A percentile compares a stretch with the other conserved stretches of the same genome.
These are phyloP conservation scores for Epinotia brunnichana DNA, from an alignment of 2,888 invertebrate genomes.

Conservation along the genomic window DNA sequence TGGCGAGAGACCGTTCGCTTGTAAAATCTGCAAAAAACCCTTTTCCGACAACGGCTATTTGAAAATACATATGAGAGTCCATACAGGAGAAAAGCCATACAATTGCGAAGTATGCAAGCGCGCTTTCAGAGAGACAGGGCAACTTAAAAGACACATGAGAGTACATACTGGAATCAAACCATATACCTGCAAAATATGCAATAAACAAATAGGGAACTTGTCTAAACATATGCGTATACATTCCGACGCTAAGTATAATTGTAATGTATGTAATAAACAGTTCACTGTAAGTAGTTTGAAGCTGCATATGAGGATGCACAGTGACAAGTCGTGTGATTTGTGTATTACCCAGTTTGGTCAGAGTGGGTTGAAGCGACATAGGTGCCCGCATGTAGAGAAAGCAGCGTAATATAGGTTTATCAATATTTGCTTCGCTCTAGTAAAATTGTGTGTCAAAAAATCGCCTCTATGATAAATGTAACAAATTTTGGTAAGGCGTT, in stretches of 20 bases:
- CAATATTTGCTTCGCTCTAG: neutral
- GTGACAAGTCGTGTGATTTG: slow-evolving; percentile 60
- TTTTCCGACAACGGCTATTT: slow-evolving; percentile 77
- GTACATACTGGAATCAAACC: slow-evolving; percentile 73
- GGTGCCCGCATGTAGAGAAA: slow-evolving; percentile 55
- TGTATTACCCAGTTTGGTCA: slow-evolving; percentile 63
- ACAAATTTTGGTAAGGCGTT: too few species aligned
- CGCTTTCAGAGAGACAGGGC: slow-evolving; percentile 70
- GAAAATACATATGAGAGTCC: slow-evolving; percentile 75
- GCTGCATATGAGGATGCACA: slow-evolving; percentile 66
- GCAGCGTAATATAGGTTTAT: slow-evolving; percentile 9
- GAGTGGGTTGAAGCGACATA: slow-evolving; percentile 61
- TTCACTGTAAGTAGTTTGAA: slow-evolving; percentile 66
- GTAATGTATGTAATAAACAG: slow-evolving; percentile 65
- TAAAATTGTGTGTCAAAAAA: neutral
- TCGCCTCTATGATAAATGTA: too few species aligned
- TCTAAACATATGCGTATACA: slow-evolving; percentile 75
- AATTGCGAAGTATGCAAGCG: slow-evolving; percentile 70
- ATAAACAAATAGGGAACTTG: slow-evolving; percentile 74
- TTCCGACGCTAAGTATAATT: slow-evolving; percentile 62
- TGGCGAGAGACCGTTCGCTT: slow-evolving; percentile 68
- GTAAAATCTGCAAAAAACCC: slow-evolving; percentile 72
- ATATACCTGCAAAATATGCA: slow-evolving; percentile 74
- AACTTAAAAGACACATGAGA: slow-evolving; percentile 70
- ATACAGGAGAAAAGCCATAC: slow-evolving; percentile 73